phyloP scores from a whole-genome alignment of 2,888 invertebrate genomes.

The Pycnomerus fuliginosus region DNA sequence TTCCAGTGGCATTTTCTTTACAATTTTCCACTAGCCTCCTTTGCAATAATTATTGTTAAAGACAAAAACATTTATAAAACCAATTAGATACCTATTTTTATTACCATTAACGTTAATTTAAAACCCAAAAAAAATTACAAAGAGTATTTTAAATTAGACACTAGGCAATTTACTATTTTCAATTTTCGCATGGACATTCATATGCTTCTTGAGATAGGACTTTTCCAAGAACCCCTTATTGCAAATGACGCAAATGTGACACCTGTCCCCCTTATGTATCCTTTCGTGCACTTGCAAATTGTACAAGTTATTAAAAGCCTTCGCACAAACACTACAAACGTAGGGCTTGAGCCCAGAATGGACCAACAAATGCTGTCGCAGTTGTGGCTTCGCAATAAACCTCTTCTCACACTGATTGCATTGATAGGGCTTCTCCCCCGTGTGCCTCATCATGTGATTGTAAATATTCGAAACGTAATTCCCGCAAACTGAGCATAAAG shows the following conservation, averaged over 20 bases:
- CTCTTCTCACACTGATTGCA: constrained; percentile 41
- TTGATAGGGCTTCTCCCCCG: constrained; percentile 35
- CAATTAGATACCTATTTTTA: too few relatives aligned
- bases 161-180: too few relatives aligned
- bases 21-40: too few relatives aligned
- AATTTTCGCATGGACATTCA: constrained; percentile 35
- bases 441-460: constrained; percentile 40
- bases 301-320: constrained; percentile 42
- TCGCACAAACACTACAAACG: constrained; percentile 42
- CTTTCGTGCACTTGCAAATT: constrained; percentile 45
- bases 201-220: constrained; percentile 43
- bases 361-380: constrained; percentile 39
- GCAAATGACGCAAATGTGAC: constrained; percentile 41
- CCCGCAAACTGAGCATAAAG: constrained; percentile 41
- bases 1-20: too few relatives aligned
- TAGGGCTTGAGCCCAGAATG: constrained; percentile 42
- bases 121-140: too few relatives aligned
- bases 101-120: too few relatives aligned
- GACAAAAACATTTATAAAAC: too few relatives aligned
- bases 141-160: too few relatives aligned
- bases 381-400: constrained; percentile 36
- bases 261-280: constrained; percentile 41
- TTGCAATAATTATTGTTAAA: too few relatives aligned
- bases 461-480: constrained; percentile 40
- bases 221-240: constrained; percentile 43